These are phyloP conservation scores for Aldrovandia affinis DNA, from an alignment of 2,797 vertebrate species.

Conservation along the genomic window DNA sequence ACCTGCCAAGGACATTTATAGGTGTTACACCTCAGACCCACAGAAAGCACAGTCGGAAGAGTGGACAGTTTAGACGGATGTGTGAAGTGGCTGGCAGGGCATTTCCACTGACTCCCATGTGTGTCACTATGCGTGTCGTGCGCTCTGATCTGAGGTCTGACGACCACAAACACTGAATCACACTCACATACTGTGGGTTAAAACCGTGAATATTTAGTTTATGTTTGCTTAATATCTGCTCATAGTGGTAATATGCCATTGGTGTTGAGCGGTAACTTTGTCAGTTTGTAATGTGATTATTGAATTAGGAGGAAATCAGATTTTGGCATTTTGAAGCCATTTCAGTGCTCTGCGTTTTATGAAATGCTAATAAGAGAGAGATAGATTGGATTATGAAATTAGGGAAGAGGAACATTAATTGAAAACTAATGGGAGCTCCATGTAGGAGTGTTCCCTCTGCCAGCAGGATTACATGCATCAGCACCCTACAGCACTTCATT, in stretches of 20 bases:
- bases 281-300: slow-evolving; percentile 20
- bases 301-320: slow-evolving; percentile 9
- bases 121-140: no score
- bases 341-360: slow-evolving; percentile 15
- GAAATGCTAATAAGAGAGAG: slow-evolving; percentile 31
- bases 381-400: slow-evolving; percentile 58
- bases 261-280: neutral
- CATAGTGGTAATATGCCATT: neutral
- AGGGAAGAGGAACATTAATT: slow-evolving; percentile 68
- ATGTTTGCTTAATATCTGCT: neutral
- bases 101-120: no score
- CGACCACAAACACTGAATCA: neutral
- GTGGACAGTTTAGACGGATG: no score
- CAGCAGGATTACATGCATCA: slow-evolving; percentile 66
- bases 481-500: slow-evolving; percentile 58
- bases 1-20: no score
- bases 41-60: no score
- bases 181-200: neutral
- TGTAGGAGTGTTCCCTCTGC: slow-evolving; percentile 64
- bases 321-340: slow-evolving; percentile 13
- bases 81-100: no score
- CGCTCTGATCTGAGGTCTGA: no score
- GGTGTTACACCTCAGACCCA: no score
- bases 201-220: neutral
- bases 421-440: slow-evolving; percentile 71